These are phyloP conservation scores for Leucania comma DNA, from an alignment of 2,888 invertebrate genomes.

Conservation along the genomic window DNA sequence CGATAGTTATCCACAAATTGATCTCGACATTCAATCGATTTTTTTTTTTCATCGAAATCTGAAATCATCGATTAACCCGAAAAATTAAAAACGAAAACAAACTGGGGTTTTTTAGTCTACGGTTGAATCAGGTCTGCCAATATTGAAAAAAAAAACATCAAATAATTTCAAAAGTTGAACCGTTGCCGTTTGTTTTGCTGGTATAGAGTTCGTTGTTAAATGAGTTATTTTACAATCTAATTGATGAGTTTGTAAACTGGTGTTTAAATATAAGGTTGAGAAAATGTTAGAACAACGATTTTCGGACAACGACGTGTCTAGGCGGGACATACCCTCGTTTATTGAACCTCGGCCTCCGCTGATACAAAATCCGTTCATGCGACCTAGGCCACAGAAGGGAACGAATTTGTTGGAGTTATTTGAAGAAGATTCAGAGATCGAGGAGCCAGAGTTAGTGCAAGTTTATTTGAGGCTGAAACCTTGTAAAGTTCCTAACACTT, in stretches of 20 bases:
- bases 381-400: constrained; percentile 84
- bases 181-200: constrained; percentile 68
- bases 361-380: constrained; percentile 86
- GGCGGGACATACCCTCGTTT: constrained; percentile 86
- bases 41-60: too few relatives aligned
- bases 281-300: constrained; percentile 75
- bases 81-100: constrained; percentile 5
- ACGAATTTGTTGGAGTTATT: constrained; percentile 84
- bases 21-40: too few relatives aligned
- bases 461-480: constrained; percentile 90
- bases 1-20: too few relatives aligned
- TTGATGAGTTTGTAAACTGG: constrained; percentile 23
- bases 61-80: not conserved
- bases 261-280: constrained; percentile 24
- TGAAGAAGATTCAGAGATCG: constrained; percentile 81
- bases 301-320: constrained; percentile 77
- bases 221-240: constrained; percentile 12
- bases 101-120: constrained; percentile 6
- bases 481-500: constrained; percentile 74
- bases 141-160: constrained; percentile 32
- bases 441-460: constrained; percentile 85
- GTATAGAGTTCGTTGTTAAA: constrained; percentile 14
- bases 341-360: constrained; percentile 86
- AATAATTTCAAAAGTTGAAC: constrained; percentile 67
- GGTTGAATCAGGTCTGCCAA: constrained; percentile 29